Conservation (phyloP, 1,140 invertebrate genomes). For the Wasmannia auropunctata region DNA sequence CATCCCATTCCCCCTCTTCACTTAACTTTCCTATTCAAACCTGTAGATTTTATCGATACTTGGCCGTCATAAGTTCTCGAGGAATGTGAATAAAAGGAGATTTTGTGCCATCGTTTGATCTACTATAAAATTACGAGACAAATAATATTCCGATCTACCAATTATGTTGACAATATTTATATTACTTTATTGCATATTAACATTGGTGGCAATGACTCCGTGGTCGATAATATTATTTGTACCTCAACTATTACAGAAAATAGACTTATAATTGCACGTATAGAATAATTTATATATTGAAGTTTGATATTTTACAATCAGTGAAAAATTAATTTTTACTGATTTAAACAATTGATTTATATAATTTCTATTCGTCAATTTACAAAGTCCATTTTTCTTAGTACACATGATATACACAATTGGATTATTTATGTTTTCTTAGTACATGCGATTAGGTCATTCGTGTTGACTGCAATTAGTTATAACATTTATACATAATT, state of each 20-base stretch:
- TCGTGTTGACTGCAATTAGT: too few species aligned
- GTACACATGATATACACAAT: too few species aligned
- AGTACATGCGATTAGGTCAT: too few species aligned
- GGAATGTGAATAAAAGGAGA: conserved; percentile 6
- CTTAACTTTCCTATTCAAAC: conserved; percentile 3
- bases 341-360: neutral
- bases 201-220: neutral
- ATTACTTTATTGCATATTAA: neutral
- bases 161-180: too few species aligned
- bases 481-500: too few species aligned
- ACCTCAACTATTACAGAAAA: neutral
- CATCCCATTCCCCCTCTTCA: conserved; percentile 8
- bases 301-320: neutral
- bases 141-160: neutral
- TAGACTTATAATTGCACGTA: neutral
- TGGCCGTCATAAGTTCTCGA: neutral
- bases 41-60: neutral
- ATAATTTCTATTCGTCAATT: neutral
- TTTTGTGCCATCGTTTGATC: conserved; percentile 51
- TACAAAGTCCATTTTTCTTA: too few species aligned
- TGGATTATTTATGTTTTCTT: too few species aligned
- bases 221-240: neutral
- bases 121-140: neutral
- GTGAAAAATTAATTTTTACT: neutral
- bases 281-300: neutral